Conservation (phyloP, 1,140 invertebrate species). For the Zaprionus vittiger region DNA sequence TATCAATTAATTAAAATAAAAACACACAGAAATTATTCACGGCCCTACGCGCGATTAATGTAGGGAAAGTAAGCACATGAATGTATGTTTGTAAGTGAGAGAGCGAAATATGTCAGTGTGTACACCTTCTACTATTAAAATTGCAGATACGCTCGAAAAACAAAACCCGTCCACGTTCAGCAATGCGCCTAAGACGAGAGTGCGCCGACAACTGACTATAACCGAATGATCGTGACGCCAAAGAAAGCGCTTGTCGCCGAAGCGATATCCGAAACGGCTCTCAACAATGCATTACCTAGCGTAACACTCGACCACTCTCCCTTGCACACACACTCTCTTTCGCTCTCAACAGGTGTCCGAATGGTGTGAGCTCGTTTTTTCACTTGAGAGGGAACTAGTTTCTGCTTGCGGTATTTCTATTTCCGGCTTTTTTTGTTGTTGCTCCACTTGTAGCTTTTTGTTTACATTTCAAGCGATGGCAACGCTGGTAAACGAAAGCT, state of each 20-base stretch:
- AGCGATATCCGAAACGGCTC: background rate
- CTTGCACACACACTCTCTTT: constrained; percentile 1
- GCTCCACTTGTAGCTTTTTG: constrained; percentile 22
- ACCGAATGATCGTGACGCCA: constrained; percentile 37
- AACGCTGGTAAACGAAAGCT: constrained; percentile 3
- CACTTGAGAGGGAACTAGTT: constrained; percentile 6
- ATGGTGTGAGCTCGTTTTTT: constrained; percentile 1
- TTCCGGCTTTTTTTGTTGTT: constrained; percentile 29
- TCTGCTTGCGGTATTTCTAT: constrained; percentile 3
- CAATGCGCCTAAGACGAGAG: constrained; percentile 39
- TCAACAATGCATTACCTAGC: background rate
- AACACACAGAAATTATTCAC: constrained; percentile 34
- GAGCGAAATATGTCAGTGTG: background rate
- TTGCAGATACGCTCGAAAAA: constrained; percentile 14
- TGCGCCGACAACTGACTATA: constrained; percentile 53
- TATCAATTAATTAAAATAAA: constrained; percentile 29
- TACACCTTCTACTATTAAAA: constrained; percentile 20
- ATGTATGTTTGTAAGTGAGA: background rate
- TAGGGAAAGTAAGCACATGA: constrained; percentile 29
- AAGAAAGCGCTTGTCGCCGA: background rate
- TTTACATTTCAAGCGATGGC: constrained; percentile 10
- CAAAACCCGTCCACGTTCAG: constrained; percentile 17
- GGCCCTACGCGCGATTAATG: constrained; percentile 20
- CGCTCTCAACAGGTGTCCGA: constrained; percentile 23
- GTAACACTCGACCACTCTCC: background rate